These are phyloP conservation scores for Idaea aversata DNA, from an alignment of 2,888 invertebrate genomes.

Conservation along the genomic window DNA sequence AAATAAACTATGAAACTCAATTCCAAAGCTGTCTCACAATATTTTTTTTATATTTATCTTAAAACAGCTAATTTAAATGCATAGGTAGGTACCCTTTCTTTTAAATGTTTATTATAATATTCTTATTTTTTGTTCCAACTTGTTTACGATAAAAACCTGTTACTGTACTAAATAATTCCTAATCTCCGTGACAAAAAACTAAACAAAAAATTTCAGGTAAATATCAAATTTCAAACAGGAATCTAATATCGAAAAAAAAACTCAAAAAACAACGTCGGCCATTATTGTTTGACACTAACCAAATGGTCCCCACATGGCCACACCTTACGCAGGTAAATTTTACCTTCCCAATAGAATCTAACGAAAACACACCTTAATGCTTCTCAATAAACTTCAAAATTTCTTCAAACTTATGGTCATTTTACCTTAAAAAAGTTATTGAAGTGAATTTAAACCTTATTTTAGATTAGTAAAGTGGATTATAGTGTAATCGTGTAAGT, in stretches of 20 bases:
- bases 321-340: background rate
- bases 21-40: too few relatives aligned
- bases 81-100: too few relatives aligned
- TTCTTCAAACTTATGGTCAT: background rate
- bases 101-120: too few relatives aligned
- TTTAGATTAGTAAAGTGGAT: background rate
- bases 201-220: background rate
- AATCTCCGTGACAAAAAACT: background rate
- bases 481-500: background rate
- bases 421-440: background rate
- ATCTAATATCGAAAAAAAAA: background rate
- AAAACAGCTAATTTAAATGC: too few relatives aligned
- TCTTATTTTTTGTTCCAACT: too few relatives aligned
- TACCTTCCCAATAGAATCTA: background rate
- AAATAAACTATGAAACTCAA: too few relatives aligned
- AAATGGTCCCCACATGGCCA: background rate
- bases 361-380: background rate
- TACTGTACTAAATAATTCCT: too few relatives aligned
- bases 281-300: background rate
- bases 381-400: background rate
- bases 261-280: background rate
- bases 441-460: background rate
- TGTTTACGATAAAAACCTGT: too few relatives aligned
- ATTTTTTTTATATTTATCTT: too few relatives aligned
- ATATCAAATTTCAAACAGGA: background rate